Conservation (phyloP, 1,140 invertebrate species). For the Venturia canescens region DNA sequence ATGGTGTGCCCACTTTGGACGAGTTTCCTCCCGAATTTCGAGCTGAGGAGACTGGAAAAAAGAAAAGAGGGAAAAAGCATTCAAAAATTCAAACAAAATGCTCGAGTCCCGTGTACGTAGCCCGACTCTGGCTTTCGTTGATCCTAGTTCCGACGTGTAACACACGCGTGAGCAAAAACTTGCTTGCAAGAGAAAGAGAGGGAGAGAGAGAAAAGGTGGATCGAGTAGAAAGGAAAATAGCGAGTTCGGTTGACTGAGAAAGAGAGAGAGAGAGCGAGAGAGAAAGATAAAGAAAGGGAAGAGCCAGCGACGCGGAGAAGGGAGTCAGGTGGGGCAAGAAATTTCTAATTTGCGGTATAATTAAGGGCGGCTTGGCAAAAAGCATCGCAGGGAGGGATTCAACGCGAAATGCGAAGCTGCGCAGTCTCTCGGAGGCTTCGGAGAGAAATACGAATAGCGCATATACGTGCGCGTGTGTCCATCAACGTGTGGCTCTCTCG, state of each 20-base stretch:
- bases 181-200: conserved; percentile 54
- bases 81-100: not conserved
- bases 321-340: conserved; percentile 50
- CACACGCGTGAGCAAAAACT: conserved; percentile 41
- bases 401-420: conserved; percentile 40
- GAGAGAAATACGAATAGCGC: conserved; percentile 5
- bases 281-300: conserved; percentile 14
- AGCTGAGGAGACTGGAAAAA: not conserved
- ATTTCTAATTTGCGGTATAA: conserved; percentile 61
- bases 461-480: not conserved
- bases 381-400: conserved; percentile 47
- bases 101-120: not conserved
- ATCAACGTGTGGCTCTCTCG: not conserved
- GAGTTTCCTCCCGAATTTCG: conserved; percentile 18
- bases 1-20: not conserved
- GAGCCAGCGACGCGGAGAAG: conserved; percentile 12
- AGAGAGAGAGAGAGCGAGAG: conserved; percentile 4
- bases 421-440: conserved; percentile 2
- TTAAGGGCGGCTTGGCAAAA: conserved; percentile 54
- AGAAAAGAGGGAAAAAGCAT: not conserved
- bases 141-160: conserved; percentile 36
- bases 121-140: conserved; percentile 24
- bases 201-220: conserved; percentile 10
- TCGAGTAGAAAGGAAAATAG: conserved; percentile 13
- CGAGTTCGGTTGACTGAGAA: conserved; percentile 45